phyloP scores from a whole-genome alignment of 1,140 invertebrate species.

The Gonatopus flavifemur region DNA sequence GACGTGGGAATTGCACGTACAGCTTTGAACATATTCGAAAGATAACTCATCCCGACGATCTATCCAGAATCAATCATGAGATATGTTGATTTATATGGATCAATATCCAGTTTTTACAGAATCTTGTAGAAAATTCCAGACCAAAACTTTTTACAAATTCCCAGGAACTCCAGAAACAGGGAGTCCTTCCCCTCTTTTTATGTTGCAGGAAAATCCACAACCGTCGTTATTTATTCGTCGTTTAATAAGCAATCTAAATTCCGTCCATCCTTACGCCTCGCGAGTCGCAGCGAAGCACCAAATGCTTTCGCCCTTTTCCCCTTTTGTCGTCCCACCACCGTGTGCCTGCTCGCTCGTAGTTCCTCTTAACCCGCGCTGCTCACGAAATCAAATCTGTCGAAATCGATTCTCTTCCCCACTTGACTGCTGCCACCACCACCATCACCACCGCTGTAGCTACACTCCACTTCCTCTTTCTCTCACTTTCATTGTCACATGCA shows the following conservation, averaged over 20 bases:
- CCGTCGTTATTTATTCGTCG: constrained; percentile 48
- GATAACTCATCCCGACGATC: too few species aligned
- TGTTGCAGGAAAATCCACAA: too few species aligned
- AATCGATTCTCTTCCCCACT: constrained; percentile 37
- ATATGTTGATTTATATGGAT: too few species aligned
- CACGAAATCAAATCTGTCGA: constrained; percentile 42
- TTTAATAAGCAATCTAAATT: constrained; percentile 58
- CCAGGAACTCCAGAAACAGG: too few species aligned
- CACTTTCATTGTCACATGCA: constrained; percentile 7
- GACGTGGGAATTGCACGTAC: too few species aligned
- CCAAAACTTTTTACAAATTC: too few species aligned
- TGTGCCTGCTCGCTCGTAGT: constrained; percentile 12
- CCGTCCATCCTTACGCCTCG: constrained; percentile 47
- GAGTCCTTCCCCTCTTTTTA: too few species aligned
- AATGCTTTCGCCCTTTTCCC: constrained; percentile 1
- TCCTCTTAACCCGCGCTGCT: constrained; percentile 22
- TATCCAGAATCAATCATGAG: too few species aligned
- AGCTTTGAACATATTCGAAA: too few species aligned
- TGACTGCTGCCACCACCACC: constrained; percentile 21
- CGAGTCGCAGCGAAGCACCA: constrained; percentile 13
- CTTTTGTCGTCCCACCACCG: constrained; percentile 3
- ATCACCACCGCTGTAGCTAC: constrained; percentile 22
- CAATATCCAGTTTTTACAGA: too few species aligned
- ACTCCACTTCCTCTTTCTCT: background rate
- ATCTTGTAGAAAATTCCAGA: too few species aligned